phyloP scores from a whole-genome alignment of 1,140 invertebrate genomes.

The Drosophila paulistorum region DNA sequence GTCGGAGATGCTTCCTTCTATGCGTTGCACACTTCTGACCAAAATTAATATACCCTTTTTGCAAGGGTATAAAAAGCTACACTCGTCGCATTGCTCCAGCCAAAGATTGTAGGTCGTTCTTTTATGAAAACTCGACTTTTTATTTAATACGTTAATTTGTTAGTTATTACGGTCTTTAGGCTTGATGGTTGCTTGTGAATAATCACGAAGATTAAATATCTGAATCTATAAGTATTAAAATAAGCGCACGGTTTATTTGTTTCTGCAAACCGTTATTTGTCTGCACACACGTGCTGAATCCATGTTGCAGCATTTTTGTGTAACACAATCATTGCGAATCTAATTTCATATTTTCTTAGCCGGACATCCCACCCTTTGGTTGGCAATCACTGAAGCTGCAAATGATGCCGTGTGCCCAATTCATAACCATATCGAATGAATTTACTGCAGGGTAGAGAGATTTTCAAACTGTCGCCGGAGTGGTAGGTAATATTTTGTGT shows the following conservation, averaged over 20 bases:
- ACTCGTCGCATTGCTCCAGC: no score
- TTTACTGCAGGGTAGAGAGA: slow-evolving; percentile 67
- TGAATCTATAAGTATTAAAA: slow-evolving; percentile 16
- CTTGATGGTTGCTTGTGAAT: no score
- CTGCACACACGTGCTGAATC: slow-evolving; percentile 59
- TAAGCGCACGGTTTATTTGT: slow-evolving; percentile 55
- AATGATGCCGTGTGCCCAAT: slow-evolving; percentile 81
- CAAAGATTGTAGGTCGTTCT: no score
- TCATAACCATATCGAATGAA: slow-evolving; percentile 82
- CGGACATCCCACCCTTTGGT: slow-evolving; percentile 38
- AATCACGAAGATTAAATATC: no score
- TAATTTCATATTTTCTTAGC: slow-evolving; percentile 48
- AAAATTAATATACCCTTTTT: no score
- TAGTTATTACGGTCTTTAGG: no score
- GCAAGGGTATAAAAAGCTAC: no score
- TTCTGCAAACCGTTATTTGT: slow-evolving; percentile 44
- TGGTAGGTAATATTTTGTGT: slow-evolving; percentile 36
- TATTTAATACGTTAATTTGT: no score
- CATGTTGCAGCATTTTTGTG: slow-evolving; percentile 67
- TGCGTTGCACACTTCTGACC: no score
- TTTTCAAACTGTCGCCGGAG: slow-evolving; percentile 24
- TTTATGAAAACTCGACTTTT: no score
- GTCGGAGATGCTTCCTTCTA: no score
- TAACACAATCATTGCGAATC: slow-evolving; percentile 72
- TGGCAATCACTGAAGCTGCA: slow-evolving; percentile 60